Conservation (phyloP, 2,888 invertebrate species). For the Chymomyza procnemis region DNA sequence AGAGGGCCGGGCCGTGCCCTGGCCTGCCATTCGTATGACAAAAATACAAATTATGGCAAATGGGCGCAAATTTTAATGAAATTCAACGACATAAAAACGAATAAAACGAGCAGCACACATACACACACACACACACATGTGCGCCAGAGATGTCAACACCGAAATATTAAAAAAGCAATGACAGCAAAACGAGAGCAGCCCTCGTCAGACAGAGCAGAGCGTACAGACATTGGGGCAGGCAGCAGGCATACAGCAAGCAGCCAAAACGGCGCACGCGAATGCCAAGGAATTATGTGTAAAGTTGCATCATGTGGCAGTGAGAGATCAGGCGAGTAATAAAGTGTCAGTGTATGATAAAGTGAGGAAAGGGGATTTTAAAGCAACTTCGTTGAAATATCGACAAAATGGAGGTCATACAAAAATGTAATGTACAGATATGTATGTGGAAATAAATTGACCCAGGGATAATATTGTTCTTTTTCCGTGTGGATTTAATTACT, state of each 20-base stretch:
- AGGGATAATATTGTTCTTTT: too few relatives aligned
- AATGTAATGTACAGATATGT: too few relatives aligned
- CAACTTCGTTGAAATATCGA: neutral
- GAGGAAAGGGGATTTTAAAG: neutral
- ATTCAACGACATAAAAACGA: constrained; percentile 55
- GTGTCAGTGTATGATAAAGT: neutral
- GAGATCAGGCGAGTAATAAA: neutral
- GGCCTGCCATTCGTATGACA: constrained; percentile 55
- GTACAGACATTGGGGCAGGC: neutral
- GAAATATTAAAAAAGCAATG: constrained; percentile 56
- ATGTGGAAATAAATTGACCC: too few relatives aligned
- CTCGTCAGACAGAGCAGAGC: constrained; percentile 6
- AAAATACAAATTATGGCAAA: constrained; percentile 70
- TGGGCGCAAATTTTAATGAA: constrained; percentile 72
- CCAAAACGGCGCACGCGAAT: neutral
- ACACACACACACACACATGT: constrained; percentile 6
- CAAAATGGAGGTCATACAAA: too few relatives aligned
- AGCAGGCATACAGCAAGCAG: neutral
- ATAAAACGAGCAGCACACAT: constrained; percentile 30
- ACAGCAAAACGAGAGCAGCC: constrained; percentile 41
- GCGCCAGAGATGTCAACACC: constrained; percentile 55
- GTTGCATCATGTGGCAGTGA: constrained; percentile 25
- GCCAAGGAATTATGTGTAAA: neutral
- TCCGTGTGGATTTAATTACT: too few relatives aligned
- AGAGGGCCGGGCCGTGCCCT: constrained; percentile 19